Base-by-base conservation (phyloP, 2,113 vertebrate species). In the Malurus alboscapulatus region DNA sequence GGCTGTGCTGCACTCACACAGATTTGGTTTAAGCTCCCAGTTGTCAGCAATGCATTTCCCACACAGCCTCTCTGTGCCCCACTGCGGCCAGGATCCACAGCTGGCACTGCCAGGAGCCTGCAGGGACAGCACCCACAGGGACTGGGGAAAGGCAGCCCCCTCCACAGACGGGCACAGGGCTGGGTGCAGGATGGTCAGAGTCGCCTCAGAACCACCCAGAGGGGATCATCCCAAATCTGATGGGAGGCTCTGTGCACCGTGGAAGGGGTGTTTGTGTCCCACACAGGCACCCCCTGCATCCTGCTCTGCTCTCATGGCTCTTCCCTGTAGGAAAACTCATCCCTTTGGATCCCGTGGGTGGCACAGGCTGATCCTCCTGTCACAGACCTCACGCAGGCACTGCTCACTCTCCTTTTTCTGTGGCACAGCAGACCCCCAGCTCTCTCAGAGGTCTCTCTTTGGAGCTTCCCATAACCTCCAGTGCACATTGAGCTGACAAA, bases 151-250 rank as follows among this genome's bases (percentile, higher is more conserved):
- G 34, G 13, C 26, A 29, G 14, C 7, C 5, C 6, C 47, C 26
- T 32, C 15, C 16, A 1, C 17, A 18, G 67, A 25, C 6, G n/a
- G 34, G 44, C 71, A 38, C 50, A 21, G 58, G 24, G 22, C 38
- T 2, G 15, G 44, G 36, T 0, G 30, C 1, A 2, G 54, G 61
- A 14, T 12, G 42, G 13, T 21, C 2, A 2, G 25, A 0, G 34
- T 61, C n/a, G 42, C 8, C 69, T 30, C 38, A 34, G 47, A 78
- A 61, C 34, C 47, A 25, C 34, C 30, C 26, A 2, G 63, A 3
- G 9, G 0, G 3, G 36, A 7, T 22, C 8, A 17, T 1, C 6
- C 38, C 53, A 79, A 50, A 51, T 8, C 8, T 2, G 2, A 13
- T 19, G 36, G 57, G 47, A 76, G 10, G 58, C 38, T 86, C 55